Evolutionary conservation across 2,888 invertebrate genomes (phyloP), one percentile per base, ranked within the genome.

Genomic region (Barypeithes pellucidus): DNA sequence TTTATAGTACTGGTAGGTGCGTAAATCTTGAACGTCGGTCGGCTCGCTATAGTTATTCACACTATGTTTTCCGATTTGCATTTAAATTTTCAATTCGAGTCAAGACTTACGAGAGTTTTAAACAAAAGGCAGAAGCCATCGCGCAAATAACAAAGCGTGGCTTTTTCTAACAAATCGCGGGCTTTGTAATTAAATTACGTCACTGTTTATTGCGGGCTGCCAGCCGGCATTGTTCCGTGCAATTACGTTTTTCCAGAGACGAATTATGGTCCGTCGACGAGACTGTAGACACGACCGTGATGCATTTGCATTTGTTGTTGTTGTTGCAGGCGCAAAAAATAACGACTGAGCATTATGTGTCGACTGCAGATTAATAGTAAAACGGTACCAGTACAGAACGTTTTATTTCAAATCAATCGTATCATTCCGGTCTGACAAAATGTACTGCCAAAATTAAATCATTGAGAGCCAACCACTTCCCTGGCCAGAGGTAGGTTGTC

Each of bases 201-300:
- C 76, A 73, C 75, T 76, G 73, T 78, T 78, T 77, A 77, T 76
- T 76, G 68, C 71, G 59, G 61, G 16, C 57, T n/a, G 24, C 22
- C 62, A 11, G 16, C 54, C 67, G 39, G 67, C 54, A 62, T 61
- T 57, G 67, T 67, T 61, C 67, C 54, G 39, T 61, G 41, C 62
- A 57, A 67, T 60, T 60, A 62, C 72, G 47, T 43, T 67, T 50
- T 84, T 81, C 16, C 84, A 92, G 93, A 93, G 79, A 92, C 65
- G 57, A 67, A 43, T 59, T 45, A 59, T 43, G 43, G 45, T 1
- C 47, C 24, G 41, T 22, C 36, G 67, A 20, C 11, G 16, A 33
- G 33, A 11, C 47, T 67, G 67, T 41, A 50, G 65, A 50, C 16
- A 36, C 24, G 16, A 8, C 60, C 39, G 60, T 60, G 41, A 60